Conservation (phyloP, 2,113 vertebrate species). For the Orientallactaga bullata region DNA sequence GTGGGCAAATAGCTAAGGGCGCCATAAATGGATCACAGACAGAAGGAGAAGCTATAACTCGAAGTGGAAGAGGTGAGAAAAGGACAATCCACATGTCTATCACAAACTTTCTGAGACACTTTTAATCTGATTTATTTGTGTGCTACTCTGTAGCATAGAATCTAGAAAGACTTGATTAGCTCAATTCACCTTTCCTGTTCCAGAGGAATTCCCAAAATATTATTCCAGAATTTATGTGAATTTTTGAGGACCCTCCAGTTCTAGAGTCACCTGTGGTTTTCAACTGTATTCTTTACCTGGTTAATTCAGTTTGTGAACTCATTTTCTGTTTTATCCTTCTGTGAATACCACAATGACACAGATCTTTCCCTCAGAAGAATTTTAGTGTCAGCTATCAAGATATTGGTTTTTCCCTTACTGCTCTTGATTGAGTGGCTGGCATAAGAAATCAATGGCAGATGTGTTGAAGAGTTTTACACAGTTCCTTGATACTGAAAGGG, state of each 20-base stretch:
- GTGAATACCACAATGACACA: background rate
- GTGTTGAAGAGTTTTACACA: conserved; percentile 34
- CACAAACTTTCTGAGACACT: background rate
- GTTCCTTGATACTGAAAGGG: background rate
- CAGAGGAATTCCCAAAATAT: conserved; percentile 26
- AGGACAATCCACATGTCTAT: background rate
- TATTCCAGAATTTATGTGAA: background rate
- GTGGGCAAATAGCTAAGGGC: background rate
- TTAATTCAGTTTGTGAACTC: background rate
- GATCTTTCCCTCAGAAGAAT: conserved; percentile 26
- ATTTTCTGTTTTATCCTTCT: background rate
- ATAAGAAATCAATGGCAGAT: conserved; percentile 52
- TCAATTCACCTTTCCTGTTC: background rate
- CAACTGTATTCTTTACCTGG: background rate
- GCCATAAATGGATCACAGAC: background rate
- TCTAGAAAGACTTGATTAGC: background rate
- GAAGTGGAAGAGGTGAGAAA: background rate
- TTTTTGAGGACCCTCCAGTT: background rate
- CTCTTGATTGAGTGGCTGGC: conserved; percentile 9
- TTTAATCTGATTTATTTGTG: background rate
- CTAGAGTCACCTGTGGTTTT: background rate
- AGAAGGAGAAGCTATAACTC: background rate
- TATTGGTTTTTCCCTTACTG: background rate
- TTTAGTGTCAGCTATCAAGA: conserved; percentile 30
- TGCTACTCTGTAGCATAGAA: background rate